Evolutionary conservation across 2,797 vertebrate species (phyloP), one percentile per base, ranked within the genome.

Genomic region (Phoebastria nigripes): DNA sequence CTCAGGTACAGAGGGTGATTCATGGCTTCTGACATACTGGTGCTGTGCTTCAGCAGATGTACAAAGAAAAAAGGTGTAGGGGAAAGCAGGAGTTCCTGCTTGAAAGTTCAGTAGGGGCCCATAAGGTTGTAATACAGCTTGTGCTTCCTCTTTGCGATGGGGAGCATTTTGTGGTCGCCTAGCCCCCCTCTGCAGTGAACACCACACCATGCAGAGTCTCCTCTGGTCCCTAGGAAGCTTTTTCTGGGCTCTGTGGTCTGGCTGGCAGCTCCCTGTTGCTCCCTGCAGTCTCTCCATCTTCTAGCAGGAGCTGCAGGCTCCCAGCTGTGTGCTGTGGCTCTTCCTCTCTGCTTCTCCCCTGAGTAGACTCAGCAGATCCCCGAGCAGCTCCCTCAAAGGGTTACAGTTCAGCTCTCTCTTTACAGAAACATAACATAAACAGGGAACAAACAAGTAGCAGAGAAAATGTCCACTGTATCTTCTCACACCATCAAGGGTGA

Each of bases 151-250:
- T 35, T 14, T 17, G 16, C 4, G 2, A 31, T 19, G 28, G 33
- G 1, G 21, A 78, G 20, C 0, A 0, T n/a, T 84, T 54, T 22
- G 19, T 39, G 14, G 14, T 31, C 51, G 37, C 16, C 24, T 21
- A 46, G 18, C 19, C 21, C 25, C 77, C 18, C 25, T 46, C 44
- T 54, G 22, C 5, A 42, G 35, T 3, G 20, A 76, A 24, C 49
- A 52, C 8, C n/a, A 12, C 29, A 6, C 12, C 31, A 6, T 29
- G 21, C 20, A 31, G 37, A 26, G 14, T 33, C 26, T 66, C 26
- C 35, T 78, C 19, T 66, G 46, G 35, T n/a, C 29, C 24, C 15
- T 39, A 20, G 18, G 20, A 55, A 73, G 55, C 0, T 14, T 39
- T 62, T 22, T 54, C 47, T 56, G 15, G 28, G 6, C 8, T 83